Evolutionary conservation across 2,113 vertebrate species (phyloP), one percentile per base, ranked within the genome.

Genomic region (Sciurus niger): DNA sequence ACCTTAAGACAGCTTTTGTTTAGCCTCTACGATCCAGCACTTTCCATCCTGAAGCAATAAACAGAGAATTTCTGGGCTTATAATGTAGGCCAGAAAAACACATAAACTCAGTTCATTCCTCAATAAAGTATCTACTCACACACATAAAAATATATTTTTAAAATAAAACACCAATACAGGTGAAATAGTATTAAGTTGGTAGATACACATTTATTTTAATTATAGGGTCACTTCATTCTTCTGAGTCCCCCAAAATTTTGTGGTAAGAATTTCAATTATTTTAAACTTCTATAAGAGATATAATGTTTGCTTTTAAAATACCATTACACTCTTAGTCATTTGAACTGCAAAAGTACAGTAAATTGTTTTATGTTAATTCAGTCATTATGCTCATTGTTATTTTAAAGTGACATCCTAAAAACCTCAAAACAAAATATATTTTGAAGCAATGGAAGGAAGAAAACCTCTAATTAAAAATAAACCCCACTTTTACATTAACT

Each of bases 251-350:
- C 87, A 92, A 84, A 17, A 84, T 78, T 95, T 72, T 79, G 84
- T 84, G n/a, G 51, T 48, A 84, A 94, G 65, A 96, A 90, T 1
- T 11, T 92, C 43, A 92, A 9, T 67, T 46, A 90, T 53, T 65
- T 94, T 94, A 94, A 90, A 73, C 11, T 77, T 94, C 34, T 84
- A 30, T 40, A 92, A 92, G 46, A 11, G 80, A 90, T 73, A 78
- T 4, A 72, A 16, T 83, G 16, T 6, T 93, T 92, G 16, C 48
- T 82, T 94, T 87, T 37, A 86, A 87, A 92, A 83, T 70, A 77
- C n/a, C 43, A 86, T 58, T 94, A 82, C 70, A 4, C 30, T 43
- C 22, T 84, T 84, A 89, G 46, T 8, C 24, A 90, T 92, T 46
- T 84, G 63, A 94, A 88, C 13, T 93, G 40, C 55, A 87, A 78